A percentile compares a stretch with the other conserved stretches of the same genome.
phyloP scores from a whole-genome alignment of 2,113 vertebrate species.

The Oncorhynchus mykiss region DNA sequence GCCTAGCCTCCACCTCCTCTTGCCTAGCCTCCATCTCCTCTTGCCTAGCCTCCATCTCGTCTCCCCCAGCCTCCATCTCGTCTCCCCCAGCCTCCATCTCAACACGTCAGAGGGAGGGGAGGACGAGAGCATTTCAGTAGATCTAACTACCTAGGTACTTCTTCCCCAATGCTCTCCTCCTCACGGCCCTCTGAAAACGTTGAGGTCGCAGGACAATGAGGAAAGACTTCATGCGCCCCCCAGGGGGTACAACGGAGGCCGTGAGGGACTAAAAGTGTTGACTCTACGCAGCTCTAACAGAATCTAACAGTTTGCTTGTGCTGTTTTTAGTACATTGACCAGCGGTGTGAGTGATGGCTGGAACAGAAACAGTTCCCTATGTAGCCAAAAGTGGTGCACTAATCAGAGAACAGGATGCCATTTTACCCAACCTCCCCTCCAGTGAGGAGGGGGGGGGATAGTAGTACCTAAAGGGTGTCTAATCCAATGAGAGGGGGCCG shows the following conservation, averaged over 20 bases:
- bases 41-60: no score
- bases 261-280: neutral
- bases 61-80: no score
- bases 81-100: neutral
- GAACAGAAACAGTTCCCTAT: no score
- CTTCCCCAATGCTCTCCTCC: neutral
- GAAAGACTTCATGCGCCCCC: neutral
- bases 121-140: no score
- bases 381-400: no score
- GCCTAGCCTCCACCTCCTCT: no score
- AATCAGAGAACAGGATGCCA: no score
- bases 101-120: neutral
- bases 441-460: no score
- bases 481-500: neutral
- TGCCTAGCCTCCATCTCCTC: no score
- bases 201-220: neutral
- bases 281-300: no score
- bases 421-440: no score
- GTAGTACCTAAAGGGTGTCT: neutral
- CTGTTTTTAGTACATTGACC: neutral
- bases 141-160: neutral
- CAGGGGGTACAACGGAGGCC: neutral
- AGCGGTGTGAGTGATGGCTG: neutral
- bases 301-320: constrained; percentile 31
- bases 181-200: neutral